Evolutionary conservation across 2,888 invertebrate species (phyloP).

Genomic region (Polietes domitor): DNA sequence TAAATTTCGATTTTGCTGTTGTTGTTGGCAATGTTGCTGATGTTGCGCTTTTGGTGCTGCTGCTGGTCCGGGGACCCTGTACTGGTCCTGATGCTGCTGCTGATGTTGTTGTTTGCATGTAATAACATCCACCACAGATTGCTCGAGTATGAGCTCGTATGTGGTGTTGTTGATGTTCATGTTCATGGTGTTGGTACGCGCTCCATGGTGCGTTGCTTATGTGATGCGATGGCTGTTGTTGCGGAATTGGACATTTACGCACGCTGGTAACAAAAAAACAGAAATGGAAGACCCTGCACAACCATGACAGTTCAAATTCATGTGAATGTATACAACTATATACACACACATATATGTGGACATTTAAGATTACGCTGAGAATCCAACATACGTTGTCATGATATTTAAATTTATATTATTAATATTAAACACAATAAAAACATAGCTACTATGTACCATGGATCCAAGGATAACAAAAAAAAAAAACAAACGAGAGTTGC

Average conservation of each 20-base stretch:
- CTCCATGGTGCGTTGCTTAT: background rate
- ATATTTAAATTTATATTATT: constrained; percentile 39
- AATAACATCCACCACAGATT: constrained; percentile 13
- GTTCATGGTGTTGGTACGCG: background rate
- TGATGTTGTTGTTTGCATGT: background rate
- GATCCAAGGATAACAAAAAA: constrained; percentile 33
- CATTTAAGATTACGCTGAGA: background rate
- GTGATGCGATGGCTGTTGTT: background rate
- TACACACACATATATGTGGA: background rate
- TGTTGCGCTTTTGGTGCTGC: background rate
- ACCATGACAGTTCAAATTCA: background rate
- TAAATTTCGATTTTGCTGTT: constrained; percentile 25
- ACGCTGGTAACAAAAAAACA: background rate
- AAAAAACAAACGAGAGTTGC: background rate
- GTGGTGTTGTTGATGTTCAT: background rate
- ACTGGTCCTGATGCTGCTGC: background rate
- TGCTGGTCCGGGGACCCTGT: background rate
- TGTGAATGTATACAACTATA: background rate
- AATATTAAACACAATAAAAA: constrained; percentile 38
- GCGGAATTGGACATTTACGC: constrained; percentile 18
- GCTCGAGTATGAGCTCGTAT: no score
- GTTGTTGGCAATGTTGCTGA: background rate
- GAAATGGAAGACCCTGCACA: background rate
- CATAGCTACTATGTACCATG: background rate
- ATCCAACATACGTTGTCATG: background rate